Percentiles rank a stretch among this genome's conserved stretches.
phyloP scores from a whole-genome alignment of 2,888 invertebrate genomes.

The Elysia crispata region DNA sequence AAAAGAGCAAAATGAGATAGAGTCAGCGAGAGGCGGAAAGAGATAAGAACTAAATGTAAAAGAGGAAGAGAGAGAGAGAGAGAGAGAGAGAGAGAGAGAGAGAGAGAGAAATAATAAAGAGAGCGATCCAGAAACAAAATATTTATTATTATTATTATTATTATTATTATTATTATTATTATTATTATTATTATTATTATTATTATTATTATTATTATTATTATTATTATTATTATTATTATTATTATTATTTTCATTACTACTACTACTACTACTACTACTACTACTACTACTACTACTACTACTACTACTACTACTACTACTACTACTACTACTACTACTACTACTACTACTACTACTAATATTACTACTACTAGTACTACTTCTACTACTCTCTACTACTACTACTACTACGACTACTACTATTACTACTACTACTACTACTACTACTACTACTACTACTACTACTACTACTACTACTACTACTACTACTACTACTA shows the following conservation, averaged over 20 bases:
- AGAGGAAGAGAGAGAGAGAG: not conserved
- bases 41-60: not conserved
- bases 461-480: slow-evolving; percentile 19
- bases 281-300: slow-evolving; percentile 16
- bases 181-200: too few relatives aligned
- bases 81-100: too few relatives aligned
- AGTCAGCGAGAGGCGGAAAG: not conserved
- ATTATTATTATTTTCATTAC: too few relatives aligned
- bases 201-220: slow-evolving; percentile 3
- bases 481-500: slow-evolving; percentile 19
- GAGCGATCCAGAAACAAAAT: not conserved
- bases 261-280: too few relatives aligned
- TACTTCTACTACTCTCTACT: not conserved
- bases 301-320: not conserved
- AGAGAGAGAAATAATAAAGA: not conserved
- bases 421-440: slow-evolving; percentile 4
- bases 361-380: too few relatives aligned
- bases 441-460: slow-evolving; percentile 16
- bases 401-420: too few relatives aligned
- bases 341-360: not conserved
- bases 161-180: too few relatives aligned
- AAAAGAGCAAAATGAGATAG: not conserved
- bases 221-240: too few relatives aligned
- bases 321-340: slow-evolving; percentile 16
- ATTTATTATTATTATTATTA: too few relatives aligned